Base-by-base conservation (phyloP, 1,140 invertebrate species). In the Drosophila ercepeae region DNA sequence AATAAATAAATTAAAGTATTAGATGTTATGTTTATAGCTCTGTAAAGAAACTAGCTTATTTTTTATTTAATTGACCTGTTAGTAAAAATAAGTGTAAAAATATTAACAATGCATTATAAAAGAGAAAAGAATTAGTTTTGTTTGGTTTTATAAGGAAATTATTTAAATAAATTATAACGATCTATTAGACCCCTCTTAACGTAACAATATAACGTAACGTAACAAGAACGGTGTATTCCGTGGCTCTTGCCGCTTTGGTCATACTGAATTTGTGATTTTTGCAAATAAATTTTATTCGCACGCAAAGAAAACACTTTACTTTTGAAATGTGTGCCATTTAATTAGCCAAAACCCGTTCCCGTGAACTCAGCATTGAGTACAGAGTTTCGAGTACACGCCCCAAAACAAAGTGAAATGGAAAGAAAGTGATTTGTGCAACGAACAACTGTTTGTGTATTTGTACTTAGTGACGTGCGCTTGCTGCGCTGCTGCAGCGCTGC, bases 381-480 rank as follows among this genome's bases (percentile, higher is more conserved):
- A 41, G 6, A 9, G 50, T 13, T 16, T 34, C 29, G 16, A 32
- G 18, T 34, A 18, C 32, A 50, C 23, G 11, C 6, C 34, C 6
- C 44, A 23, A 16, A 42, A 18, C 1, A 48, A 23, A 49, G 42
- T 73, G 58, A 73, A 73, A 73, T 73, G 69, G 39, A 49, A 73
- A 73, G 57, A 73, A 63, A 73, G 57, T 73, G 69, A 73, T 48
- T 39, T 51, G 21, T 34, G 23, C 42, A 18, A 42, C 71, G 59
- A 71, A 74, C 63, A 41, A 46, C 27, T 53, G 71, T 51, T 64
- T 70, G 42, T 67, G 52, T 39, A 57, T 78, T 58, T 70, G 53
- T 76, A 64, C 67, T 74, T 50, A 45, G 82, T 76, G 76, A 77
- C 77, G 82, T 88, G 61, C 61, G 71, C 44, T 52, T 7, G 65